Base-by-base conservation (phyloP, 1,140 invertebrate species). In the Aporrectodea caliginosa region DNA sequence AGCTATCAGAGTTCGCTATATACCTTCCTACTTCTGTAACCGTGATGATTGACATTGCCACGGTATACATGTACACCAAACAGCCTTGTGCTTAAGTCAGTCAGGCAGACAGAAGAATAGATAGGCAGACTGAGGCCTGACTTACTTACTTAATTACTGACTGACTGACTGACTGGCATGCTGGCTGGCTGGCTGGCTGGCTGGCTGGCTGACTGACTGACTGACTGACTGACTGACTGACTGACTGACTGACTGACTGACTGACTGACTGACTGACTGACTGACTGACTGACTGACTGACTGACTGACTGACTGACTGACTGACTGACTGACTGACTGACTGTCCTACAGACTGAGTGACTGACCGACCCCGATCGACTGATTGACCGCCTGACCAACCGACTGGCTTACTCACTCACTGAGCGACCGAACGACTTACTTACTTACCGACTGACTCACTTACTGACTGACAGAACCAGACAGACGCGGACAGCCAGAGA, bases 281-380 rank as follows among this genome's bases (percentile, higher is more conserved):
- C 32, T 33, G 32, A 33, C 72, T 32, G 1, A 75, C 35, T 77
- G 12, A 79, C 73, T 79, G 73, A 79, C 30, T 76, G 1, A 76
- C 71, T 35, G 12, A 79, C 30, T 1, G 22, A 77, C 31, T 75
- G 73, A 43, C 32, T 75, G 32, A 79, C 2, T 35, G 30, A 79
- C 73, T 68, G 27, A 79, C 35, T 79, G 73, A 79, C 32, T 76
- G 34, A 79, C 71, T 76, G 72, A 76, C 0, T 79, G 1, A 79
- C 78, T 35, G 30, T 16, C 31, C 75, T 2, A n/a, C n/a, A n/a
- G n/a, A n/a, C n/a, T n/a, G n/a, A n/a, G n/a, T n/a, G n/a, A n/a
- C n/a, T n/a, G n/a, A n/a, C n/a, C n/a, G n/a, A n/a, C n/a, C n/a
- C n/a, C n/a, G n/a, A n/a, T n/a, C n/a, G n/a, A n/a, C 70, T 27